Base-by-base conservation (phyloP, 2,113 vertebrate species). In the Laticauda laticaudata region DNA sequence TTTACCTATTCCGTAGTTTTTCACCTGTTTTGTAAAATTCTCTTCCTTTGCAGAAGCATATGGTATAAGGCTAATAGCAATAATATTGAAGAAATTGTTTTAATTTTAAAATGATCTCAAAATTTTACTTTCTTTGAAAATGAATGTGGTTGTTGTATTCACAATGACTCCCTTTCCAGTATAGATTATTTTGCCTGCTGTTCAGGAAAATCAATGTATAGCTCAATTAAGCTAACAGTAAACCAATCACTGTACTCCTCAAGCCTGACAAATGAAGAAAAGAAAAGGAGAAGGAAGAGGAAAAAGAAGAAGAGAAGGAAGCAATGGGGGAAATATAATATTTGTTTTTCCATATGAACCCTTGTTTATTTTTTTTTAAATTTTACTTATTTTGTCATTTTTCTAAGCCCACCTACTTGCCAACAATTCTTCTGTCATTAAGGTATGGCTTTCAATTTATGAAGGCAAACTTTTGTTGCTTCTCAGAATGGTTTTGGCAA, bases 201-300 rank as follows among this genome's bases (percentile, higher is more conserved):
- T 1, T 45, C 90, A 55, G 45, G 75, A 94, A 94, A 55, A 24
- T 88, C 24, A 90, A 88, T 92, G 26, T 95, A 59, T 39, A 81
- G 56, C 94, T 93, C 91, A 92, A n/a, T 64, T 90, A 55, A 57
- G 89, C 93, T 90, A 94, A 93, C 92, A 93, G 53, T 93, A 26
- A 93, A 90, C 91, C 93, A 92, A 90, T 92, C 85, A 59, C 61
- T 95, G 95, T n/a, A 90, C 92, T 95, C 88, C 90, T 95, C 91
- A 94, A 88, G 86, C 20, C 20, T 93, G 94, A 51, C 88, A 51
- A 86, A 91, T 90, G 91, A 92, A 90, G 57, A 89, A 93, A 29
- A 21, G 34, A 81, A 43, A 39, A 81, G 34, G 34, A 81, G 4
- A 34, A 59, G 61, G 39, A 86, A 92, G 5, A 14, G 55, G 43